Base-by-base conservation (phyloP, 2,113 vertebrate species). In the Anolis sagrei region DNA sequence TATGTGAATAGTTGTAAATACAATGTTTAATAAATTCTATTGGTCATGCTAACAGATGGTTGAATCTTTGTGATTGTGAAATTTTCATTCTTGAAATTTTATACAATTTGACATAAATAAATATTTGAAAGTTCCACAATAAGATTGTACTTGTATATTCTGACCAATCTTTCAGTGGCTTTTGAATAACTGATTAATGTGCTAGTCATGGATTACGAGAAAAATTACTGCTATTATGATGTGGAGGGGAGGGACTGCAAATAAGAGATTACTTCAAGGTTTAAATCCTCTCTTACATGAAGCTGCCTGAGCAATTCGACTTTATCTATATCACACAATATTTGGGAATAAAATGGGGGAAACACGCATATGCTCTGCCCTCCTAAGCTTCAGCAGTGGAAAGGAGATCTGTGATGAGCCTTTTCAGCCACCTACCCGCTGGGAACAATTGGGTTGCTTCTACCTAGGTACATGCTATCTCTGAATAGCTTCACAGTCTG, bases 21-120 rank as follows among this genome's bases (percentile, higher is more conserved):
- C 93, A 97, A 97, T 97, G 97, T 98, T 99, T 98, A 99, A 99
- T 99, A 99, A 99, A 99, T 99, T 99, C 98, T 99, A 98, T 98
- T 98, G 98, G 98, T 99, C 94, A 96, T 98, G 98, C 98, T 97
- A 95, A 89, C 92, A 93, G 93, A 93, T 93, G 91, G 89, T 93
- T 95, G 92, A 93, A 88, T 87, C 95, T 94, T 95, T 95, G 89
- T 87, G 91, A 81, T 87, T 78, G 82, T 93, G 88, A 92, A 79
- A 84, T 73, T 88, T 89, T 83, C 87, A 88, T n/a, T 80, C 91
- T 92, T 81, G 86, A 93, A 87, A 76, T 86, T 94, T 91, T 91
- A 93, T 86, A 86, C 68, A 92, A 90, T 94, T 95, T 95, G 91
- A 81, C 79, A 85, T 81, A 85, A 23, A 21, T 88, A 90, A 51